A percentile compares a stretch with the other conserved stretches of the same genome.
Conservation (phyloP, 1,140 invertebrate genomes). For the fruit fly (Drosophila melanogaster) region DNA sequence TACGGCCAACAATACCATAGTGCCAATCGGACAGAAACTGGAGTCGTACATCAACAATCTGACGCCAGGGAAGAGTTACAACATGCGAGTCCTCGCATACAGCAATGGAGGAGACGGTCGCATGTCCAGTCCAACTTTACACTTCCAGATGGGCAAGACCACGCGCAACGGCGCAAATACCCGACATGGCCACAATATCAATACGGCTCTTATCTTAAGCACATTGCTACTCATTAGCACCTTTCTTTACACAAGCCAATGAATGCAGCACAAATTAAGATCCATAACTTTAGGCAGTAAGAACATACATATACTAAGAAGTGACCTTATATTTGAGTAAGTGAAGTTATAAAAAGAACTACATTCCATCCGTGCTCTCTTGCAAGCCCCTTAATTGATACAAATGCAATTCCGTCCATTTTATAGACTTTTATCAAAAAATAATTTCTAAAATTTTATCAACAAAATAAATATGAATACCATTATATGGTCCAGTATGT, state of each 20-base stretch:
- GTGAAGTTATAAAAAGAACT: slow-evolving; percentile 42
- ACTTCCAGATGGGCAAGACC: slow-evolving; percentile 93
- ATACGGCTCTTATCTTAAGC: slow-evolving; percentile 68
- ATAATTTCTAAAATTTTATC: slow-evolving; percentile 26
- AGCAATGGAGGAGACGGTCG: slow-evolving; percentile 97
- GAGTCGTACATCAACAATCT: slow-evolving; percentile 92
- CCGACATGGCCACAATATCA: slow-evolving; percentile 67
- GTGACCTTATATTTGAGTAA: slow-evolving; percentile 79
- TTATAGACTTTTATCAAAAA: slow-evolving; percentile 40
- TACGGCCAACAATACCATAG: slow-evolving; percentile 93
- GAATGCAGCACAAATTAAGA: slow-evolving; percentile 24
- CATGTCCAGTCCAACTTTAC: slow-evolving; percentile 96
- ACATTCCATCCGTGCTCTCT: slow-evolving; percentile 33
- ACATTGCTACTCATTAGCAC: slow-evolving; percentile 62
- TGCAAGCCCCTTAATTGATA: slow-evolving; percentile 24
- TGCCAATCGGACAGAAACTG: slow-evolving; percentile 90
- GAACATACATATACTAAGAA: slow-evolving; percentile 40
- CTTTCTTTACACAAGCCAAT: slow-evolving; percentile 63
- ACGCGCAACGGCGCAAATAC: slow-evolving; percentile 72
- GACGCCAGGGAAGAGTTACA: slow-evolving; percentile 94
- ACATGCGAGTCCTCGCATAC: slow-evolving; percentile 95
- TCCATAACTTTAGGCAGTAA: slow-evolving; percentile 31
- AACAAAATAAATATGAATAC: not conserved
- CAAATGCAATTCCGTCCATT: slow-evolving; percentile 57
- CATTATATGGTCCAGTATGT: not conserved